Base-by-base conservation (phyloP, 2,797 vertebrate genomes). In the Anas bernieri region DNA sequence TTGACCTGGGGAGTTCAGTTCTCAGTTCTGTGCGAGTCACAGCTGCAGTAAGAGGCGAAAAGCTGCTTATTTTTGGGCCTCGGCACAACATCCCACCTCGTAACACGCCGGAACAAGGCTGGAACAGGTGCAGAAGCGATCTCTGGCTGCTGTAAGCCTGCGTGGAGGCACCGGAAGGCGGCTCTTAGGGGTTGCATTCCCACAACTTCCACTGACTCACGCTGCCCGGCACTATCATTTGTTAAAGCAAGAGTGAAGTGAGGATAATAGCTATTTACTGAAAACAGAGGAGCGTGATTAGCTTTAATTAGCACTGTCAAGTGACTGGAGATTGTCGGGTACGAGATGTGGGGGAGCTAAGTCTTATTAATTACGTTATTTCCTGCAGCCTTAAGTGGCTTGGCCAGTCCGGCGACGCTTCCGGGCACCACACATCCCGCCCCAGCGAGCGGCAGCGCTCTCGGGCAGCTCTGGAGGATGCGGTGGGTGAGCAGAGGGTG, bases 241-340 rank as follows among this genome's bases (percentile, higher is more conserved):
- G 58, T 90, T 94, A 93, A 94, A 95, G 95, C 96, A 96, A 96
- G 95, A 97, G 91, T 96, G 95, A 97, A 96, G 90, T 84, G 70
- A 91, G 82, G 91, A n/a, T 96, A 95, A 96, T 96, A 88, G 96
- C 90, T 97, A 96, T 97, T 97, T 97, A 97, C 96, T 95, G 94
- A 95, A 95, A 96, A 93, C 95, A 96, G 91, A 78, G 94, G 68
- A 92, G 83, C 14, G 21, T 90, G 94, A 94, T 84, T 81, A 96
- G 87, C 79, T 90, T 95, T 96, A 97, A 97, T 97, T 94, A 96
- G 94, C 86, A 92, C 92, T 92, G 93, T 87, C 84, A 81, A 93
- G 87, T 73, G 83, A 77, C 91, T 96, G 10, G 61, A 95, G 95
- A 96, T 92, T 92, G 92, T 95, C 92, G 79, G 90, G 93, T 93